Evolutionary conservation across 2,797 vertebrate genomes (phyloP).

Genomic region (Leptatherina wallacei): DNA sequence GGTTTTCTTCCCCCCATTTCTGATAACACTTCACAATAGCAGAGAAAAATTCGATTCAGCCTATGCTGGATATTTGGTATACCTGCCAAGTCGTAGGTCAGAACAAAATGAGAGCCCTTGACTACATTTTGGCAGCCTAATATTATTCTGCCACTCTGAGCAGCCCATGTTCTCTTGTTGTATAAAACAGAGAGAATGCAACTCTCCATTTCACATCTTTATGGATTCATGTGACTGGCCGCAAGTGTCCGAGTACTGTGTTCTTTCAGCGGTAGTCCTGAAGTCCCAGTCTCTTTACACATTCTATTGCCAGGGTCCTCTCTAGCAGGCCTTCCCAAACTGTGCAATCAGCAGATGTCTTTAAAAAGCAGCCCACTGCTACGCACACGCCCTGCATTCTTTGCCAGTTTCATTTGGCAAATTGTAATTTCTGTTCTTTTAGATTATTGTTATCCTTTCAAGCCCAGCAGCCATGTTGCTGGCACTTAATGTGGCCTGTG

Average conservation of each 20-base stretch:
- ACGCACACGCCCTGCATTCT: slow-evolving; percentile 66
- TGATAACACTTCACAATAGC: slow-evolving; percentile 47
- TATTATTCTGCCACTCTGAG: slow-evolving; percentile 69
- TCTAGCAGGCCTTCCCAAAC: slow-evolving; percentile 77
- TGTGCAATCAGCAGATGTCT: slow-evolving; percentile 87
- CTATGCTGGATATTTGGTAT: slow-evolving; percentile 39
- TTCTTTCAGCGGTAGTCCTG: slow-evolving; percentile 75
- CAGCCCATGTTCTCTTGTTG: slow-evolving; percentile 65
- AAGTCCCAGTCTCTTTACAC: slow-evolving; percentile 80
- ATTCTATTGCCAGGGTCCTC: slow-evolving; percentile 75
- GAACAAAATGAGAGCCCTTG: slow-evolving; percentile 63
- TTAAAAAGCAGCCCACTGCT: slow-evolving; percentile 74
- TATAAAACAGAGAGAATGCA: slow-evolving; percentile 71
- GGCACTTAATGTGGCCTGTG: slow-evolving; percentile 64
- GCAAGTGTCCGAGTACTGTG: slow-evolving; percentile 67
- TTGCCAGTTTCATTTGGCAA: slow-evolving; percentile 74
- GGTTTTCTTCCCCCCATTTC: slow-evolving; percentile 20
- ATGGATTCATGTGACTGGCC: slow-evolving; percentile 73
- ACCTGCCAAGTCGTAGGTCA: slow-evolving; percentile 47
- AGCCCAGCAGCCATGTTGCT: slow-evolving; percentile 71
- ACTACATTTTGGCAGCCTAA: slow-evolving; percentile 67
- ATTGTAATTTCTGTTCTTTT: slow-evolving; percentile 59
- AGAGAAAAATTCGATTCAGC: slow-evolving; percentile 37
- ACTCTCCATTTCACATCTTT: slow-evolving; percentile 72
- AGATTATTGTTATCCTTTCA: slow-evolving; percentile 70